Evolutionary conservation across 1,140 invertebrate species (phyloP).

Genomic region (Pissodes strobi): DNA sequence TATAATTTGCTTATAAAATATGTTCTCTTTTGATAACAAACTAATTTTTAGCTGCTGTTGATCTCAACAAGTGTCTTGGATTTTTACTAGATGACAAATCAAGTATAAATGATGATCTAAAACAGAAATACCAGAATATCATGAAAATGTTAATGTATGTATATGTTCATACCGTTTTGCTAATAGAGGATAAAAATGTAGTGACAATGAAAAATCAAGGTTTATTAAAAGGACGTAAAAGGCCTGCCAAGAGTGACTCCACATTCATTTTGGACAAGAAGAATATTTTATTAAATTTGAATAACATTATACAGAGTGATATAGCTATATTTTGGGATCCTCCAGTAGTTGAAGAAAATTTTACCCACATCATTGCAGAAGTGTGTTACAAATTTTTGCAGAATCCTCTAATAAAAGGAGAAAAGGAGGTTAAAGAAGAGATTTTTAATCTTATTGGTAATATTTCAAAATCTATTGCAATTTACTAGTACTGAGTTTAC

Average conservation of each 20-base stretch:
- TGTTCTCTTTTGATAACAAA: too few relatives aligned
- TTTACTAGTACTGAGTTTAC: too few relatives aligned
- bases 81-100: constrained; percentile 48
- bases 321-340: constrained; percentile 67
- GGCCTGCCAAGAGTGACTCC: constrained; percentile 5
- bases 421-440: constrained; percentile 61
- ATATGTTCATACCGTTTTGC: constrained; percentile 43
- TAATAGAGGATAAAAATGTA: constrained; percentile 41
- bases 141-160: constrained; percentile 50
- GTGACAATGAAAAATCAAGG: constrained; percentile 31
- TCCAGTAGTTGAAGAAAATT: constrained; percentile 68
- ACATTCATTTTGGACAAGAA: constrained; percentile 40
- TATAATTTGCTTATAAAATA: too few relatives aligned
- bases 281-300: constrained; percentile 36
- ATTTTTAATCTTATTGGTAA: constrained; percentile 61
- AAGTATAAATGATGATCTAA: constrained; percentile 42
- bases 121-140: constrained; percentile 44
- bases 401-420: constrained; percentile 58
- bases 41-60: constrained; percentile 37
- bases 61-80: constrained; percentile 38
- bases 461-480: too few relatives aligned
- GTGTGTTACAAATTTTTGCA: constrained; percentile 71
- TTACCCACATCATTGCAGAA: constrained; percentile 62
- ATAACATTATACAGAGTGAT: constrained; percentile 44
- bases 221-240: constrained; percentile 31